Percentiles rank a stretch among this genome's conserved stretches.
phyloP scores from a whole-genome alignment of 2,113 vertebrate genomes.

The Datnioides undecimradiatus region DNA sequence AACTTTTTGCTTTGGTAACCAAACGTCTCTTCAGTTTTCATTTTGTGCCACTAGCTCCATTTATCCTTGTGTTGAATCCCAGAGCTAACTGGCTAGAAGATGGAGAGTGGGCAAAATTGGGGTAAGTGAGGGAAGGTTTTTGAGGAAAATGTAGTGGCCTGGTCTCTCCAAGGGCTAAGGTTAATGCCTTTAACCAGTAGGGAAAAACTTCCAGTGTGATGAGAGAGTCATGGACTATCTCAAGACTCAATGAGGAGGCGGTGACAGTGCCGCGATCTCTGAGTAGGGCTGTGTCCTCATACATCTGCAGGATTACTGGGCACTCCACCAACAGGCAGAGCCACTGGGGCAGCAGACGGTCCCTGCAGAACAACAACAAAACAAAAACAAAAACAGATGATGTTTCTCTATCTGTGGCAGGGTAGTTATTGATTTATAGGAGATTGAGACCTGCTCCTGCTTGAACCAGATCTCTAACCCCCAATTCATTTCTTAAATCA shows the following conservation, averaged over 20 bases:
- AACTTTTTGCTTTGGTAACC: slow-evolving; percentile 16
- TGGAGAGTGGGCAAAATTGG: not conserved
- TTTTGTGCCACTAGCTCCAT: not conserved
- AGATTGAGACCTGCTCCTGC: too few relatives aligned
- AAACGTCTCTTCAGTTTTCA: not conserved
- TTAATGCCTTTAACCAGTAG: slow-evolving; percentile 94
- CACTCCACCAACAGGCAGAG: slow-evolving; percentile 91
- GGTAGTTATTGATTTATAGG: too few relatives aligned
- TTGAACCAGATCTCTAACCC: too few relatives aligned
- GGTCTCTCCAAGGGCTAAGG: slow-evolving; percentile 79
- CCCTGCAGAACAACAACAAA: slow-evolving; percentile 85
- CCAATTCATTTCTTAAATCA: too few relatives aligned
- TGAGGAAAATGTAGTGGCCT: not conserved
- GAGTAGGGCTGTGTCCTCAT: slow-evolving; percentile 91
- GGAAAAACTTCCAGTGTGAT: slow-evolving; percentile 91
- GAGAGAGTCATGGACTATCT: slow-evolving; percentile 91
- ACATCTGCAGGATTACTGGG: slow-evolving; percentile 89
- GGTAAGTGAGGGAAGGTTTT: not conserved
- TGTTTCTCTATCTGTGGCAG: not conserved
- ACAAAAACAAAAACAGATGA: too few relatives aligned
- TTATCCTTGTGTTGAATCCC: not conserved
- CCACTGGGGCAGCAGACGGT: slow-evolving; percentile 91
- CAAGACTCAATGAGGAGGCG: slow-evolving; percentile 90
- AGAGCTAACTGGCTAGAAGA: not conserved
- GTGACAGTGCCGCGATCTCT: slow-evolving; percentile 90